Percentiles rank a stretch among this genome's conserved stretches.
These are phyloP conservation scores for Lordiphosa andalusiaca DNA, from an alignment of 2,888 invertebrate species.

Conservation along the genomic window DNA sequence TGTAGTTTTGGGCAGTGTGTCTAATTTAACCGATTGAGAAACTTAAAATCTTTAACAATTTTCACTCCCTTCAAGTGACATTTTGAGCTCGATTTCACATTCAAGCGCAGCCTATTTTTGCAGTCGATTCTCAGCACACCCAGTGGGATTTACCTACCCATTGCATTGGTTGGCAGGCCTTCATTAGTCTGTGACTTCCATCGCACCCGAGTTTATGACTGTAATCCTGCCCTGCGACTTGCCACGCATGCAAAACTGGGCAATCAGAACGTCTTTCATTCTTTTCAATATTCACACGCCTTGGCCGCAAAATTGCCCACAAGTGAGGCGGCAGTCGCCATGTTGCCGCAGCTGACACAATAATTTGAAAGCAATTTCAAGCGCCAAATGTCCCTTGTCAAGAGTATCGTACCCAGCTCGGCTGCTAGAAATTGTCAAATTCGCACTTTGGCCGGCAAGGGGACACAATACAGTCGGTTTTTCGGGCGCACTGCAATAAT, in stretches of 20 bases:
- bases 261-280: slow-evolving; percentile 62
- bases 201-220: slow-evolving; percentile 43
- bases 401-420: background rate
- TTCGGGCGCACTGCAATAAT: slow-evolving; percentile 69
- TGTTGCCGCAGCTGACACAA: slow-evolving; percentile 71
- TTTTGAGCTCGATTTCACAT: no score
- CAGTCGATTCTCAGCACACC: no score
- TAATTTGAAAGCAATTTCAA: slow-evolving; percentile 78
- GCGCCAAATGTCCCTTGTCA: slow-evolving; percentile 55
- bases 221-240: slow-evolving; percentile 40
- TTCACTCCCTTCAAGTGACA: no score
- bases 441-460: slow-evolving; percentile 61
- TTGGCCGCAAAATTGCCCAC: slow-evolving; percentile 64
- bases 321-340: slow-evolving; percentile 39
- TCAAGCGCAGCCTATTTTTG: no score
- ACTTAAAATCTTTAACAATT: no score
- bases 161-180: slow-evolving; percentile 26
- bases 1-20: no score
- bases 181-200: slow-evolving; percentile 54
- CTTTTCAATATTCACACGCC: slow-evolving; percentile 58
- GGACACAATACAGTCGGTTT: slow-evolving; percentile 54
- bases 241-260: slow-evolving; percentile 69
- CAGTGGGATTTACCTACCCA: slow-evolving; percentile 30
- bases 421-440: slow-evolving; percentile 69
- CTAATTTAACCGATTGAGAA: no score